Evolutionary conservation across 2,888 invertebrate genomes (phyloP).

Genomic region (Saturnia japonica): DNA sequence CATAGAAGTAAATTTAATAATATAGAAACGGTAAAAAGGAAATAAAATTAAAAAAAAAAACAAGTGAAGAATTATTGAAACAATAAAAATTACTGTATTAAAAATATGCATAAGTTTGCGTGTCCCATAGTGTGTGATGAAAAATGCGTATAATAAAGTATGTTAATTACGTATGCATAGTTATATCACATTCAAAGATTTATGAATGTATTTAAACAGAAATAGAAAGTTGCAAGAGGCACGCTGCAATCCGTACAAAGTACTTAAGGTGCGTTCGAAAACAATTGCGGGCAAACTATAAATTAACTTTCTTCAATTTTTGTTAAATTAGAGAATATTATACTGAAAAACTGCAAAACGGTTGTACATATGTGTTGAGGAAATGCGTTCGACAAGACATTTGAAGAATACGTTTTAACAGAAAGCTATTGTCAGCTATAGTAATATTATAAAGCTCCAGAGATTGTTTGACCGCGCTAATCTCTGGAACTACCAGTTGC

Average conservation of each 20-base stretch:
- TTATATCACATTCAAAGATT: background rate
- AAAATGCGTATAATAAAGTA: background rate
- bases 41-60: too few species aligned
- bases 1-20: too few species aligned
- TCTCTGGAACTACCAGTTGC: too few species aligned
- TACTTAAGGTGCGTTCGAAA: background rate
- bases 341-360: background rate
- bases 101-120: too few species aligned
- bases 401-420: too few species aligned
- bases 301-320: background rate
- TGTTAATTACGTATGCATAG: background rate
- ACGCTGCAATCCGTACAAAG: background rate
- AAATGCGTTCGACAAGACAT: too few species aligned
- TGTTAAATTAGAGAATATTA: background rate
- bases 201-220: constrained; percentile 6
- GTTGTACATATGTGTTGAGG: background rate
- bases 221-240: constrained; percentile 5
- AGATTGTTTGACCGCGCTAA: too few species aligned
- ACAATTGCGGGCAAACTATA: background rate
- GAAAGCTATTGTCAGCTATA: too few species aligned
- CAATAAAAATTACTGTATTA: too few species aligned
- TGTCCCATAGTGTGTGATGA: background rate
- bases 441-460: too few species aligned
- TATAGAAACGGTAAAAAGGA: too few species aligned
- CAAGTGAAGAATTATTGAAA: too few species aligned